Conservation (phyloP, 2,797 vertebrate genomes). For the Enteromius thamalakanensis region DNA sequence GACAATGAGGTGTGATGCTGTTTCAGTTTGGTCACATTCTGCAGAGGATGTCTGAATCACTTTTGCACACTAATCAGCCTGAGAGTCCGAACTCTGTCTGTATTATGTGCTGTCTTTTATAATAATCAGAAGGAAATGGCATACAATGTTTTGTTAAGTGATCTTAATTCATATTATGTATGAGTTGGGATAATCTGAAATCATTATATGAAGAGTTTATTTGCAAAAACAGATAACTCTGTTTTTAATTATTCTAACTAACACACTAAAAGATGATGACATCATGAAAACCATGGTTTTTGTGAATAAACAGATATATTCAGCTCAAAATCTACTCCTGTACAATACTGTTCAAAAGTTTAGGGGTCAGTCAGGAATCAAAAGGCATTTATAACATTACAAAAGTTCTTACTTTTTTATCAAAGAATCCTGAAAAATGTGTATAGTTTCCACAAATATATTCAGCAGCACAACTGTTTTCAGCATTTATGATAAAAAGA, state of each 20-base stretch:
- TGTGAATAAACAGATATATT: not conserved
- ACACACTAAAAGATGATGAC: too few relatives aligned
- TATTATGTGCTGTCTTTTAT: constrained; percentile 7
- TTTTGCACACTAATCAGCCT: constrained; percentile 49
- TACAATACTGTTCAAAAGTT: not conserved
- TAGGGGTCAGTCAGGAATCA: not conserved
- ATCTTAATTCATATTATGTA: not conserved
- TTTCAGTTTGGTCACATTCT: constrained; percentile 64
- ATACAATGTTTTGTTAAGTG: not conserved
- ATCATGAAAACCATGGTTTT: too few relatives aligned
- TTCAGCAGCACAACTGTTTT: not conserved
- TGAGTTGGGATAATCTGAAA: not conserved
- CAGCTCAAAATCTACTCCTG: not conserved
- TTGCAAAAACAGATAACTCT: too few relatives aligned
- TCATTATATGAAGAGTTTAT: not conserved
- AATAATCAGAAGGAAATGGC: not conserved
- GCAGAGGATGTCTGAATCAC: constrained; percentile 48
- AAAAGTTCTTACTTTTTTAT: not conserved
- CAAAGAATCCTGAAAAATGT: not conserved
- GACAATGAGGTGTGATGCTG: constrained; percentile 67
- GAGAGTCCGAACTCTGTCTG: constrained; percentile 32
- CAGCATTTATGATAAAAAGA: not conserved
- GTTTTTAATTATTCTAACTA: too few relatives aligned
- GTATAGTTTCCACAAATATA: not conserved
- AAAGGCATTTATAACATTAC: not conserved